A percentile compares a stretch with the other conserved stretches of the same genome.
phyloP scores from a whole-genome alignment of 2,888 invertebrate species.

The Volucella bombylans region DNA sequence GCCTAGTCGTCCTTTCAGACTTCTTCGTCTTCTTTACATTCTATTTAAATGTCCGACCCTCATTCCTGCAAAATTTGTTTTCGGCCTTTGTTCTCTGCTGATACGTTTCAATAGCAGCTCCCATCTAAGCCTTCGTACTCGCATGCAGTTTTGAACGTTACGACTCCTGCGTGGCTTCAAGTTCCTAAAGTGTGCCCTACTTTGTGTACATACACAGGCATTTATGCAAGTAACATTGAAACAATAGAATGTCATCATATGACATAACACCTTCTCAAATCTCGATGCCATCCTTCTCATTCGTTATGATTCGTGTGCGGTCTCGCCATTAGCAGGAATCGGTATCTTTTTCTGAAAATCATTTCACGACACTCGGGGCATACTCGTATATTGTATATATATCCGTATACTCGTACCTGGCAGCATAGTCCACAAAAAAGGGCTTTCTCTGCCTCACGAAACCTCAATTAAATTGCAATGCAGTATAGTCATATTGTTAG shows the following conservation, averaged over 20 bases:
- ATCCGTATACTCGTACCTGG: slow-evolving; percentile 17
- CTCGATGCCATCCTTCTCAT: not conserved
- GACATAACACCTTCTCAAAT: slow-evolving; percentile 53
- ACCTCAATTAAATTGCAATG: slow-evolving; percentile 70
- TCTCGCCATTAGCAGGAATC: slow-evolving; percentile 32
- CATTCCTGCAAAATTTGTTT: too few relatives aligned
- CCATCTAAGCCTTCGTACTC: too few relatives aligned
- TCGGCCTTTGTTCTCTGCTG: too few relatives aligned
- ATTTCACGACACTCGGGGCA: slow-evolving; percentile 55
- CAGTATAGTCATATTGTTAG: slow-evolving; percentile 3
- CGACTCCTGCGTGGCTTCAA: too few relatives aligned
- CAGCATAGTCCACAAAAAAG: slow-evolving; percentile 47
- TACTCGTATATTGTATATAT: slow-evolving; percentile 46
- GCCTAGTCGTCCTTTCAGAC: too few relatives aligned
- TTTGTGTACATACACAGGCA: too few relatives aligned
- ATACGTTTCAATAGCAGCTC: too few relatives aligned
- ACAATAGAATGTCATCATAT: slow-evolving; percentile 66
- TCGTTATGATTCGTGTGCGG: slow-evolving; percentile 50
- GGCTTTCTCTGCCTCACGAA: slow-evolving; percentile 71
- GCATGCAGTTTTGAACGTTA: too few relatives aligned
- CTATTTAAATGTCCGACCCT: too few relatives aligned
- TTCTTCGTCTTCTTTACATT: too few relatives aligned
- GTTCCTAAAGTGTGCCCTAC: too few relatives aligned
- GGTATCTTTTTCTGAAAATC: slow-evolving; percentile 60
- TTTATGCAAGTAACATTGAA: slow-evolving; percentile 27